Evolutionary conservation across 2,888 invertebrate species (phyloP), one percentile per base, ranked within the genome.

Genomic region (Chymomyza procnemis): DNA sequence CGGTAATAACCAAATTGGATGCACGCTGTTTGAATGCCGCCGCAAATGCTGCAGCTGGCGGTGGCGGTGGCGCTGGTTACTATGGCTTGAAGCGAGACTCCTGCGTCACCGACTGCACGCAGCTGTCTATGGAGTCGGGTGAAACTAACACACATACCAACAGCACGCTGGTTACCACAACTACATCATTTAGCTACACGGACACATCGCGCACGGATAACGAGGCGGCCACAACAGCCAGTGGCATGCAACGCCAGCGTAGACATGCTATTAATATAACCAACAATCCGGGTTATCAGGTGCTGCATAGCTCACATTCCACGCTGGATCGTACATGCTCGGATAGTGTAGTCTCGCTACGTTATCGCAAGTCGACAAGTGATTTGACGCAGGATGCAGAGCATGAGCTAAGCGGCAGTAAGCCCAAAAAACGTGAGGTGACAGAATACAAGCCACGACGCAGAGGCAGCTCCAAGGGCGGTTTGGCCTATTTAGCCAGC

Each of bases 401-500:
- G 14, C 80, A 86, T 21, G 84, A 86, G 61, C 58, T 83, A 3
- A 84, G 78, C 30, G 85, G 78, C 50, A 77, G 76, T 19, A 81
- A 78, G 66, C 83, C 34, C 22, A 85, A 79, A 46, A 78, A 80
- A 26, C 62, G 79, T 5, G 76, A 79, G 63, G 73, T 34, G 34
- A 78, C 64, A 21, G 85, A 85, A 68, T 81, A 87, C 50, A 90
- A 90, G 92, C 88, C 95, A 0, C 92, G 95, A 81, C 92, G 95
- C 30, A 92, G 95, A 60, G 95, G 95, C 0, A 91, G 91, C 59
- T 91, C 91, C 8, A 91, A 91, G 82, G 94, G 94, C 0, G 94
- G 94, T 0, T 88, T 95, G 80, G 96, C 96, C 2, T 96, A 96
- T 88, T 91, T 96, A 80, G 96, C 96, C n/a, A 96, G 96, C 66